Evolutionary conservation across 2,797 vertebrate genomes (phyloP).

Genomic region (Coregonus ussuriensis): DNA sequence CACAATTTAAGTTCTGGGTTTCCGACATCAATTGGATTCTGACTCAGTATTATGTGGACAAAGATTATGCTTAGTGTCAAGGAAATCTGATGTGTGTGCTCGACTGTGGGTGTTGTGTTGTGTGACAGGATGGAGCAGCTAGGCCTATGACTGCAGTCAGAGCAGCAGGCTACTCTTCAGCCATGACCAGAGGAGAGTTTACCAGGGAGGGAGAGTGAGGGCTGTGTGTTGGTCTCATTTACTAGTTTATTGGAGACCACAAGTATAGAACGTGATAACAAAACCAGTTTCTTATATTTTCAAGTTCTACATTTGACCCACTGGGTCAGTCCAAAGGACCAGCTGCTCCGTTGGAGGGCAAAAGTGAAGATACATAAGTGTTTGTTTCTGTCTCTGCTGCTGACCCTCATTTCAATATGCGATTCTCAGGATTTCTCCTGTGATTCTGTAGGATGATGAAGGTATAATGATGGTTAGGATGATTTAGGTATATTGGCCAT

Average conservation of each 20-base stretch:
- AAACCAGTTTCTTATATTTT: slow-evolving; percentile 22
- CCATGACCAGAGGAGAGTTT: slow-evolving; percentile 79
- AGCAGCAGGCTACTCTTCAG: slow-evolving; percentile 91
- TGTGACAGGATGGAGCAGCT: slow-evolving; percentile 83
- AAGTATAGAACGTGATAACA: not conserved
- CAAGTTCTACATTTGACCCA: slow-evolving; percentile 91
- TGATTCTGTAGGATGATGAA: not conserved
- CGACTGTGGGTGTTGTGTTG: slow-evolving; percentile 2
- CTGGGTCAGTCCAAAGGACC: slow-evolving; percentile 89
- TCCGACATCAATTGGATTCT: too few species aligned
- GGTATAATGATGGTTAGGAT: not conserved
- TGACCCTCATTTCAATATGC: not conserved
- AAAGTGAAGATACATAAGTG: slow-evolving; percentile 81
- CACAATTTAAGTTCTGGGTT: too few species aligned
- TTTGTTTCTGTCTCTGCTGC: slow-evolving; percentile 27
- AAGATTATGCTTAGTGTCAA: too few species aligned
- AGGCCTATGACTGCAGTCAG: slow-evolving; percentile 95
- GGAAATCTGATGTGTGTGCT: not conserved
- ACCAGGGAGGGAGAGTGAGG: not conserved
- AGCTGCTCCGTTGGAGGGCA: slow-evolving; percentile 86
- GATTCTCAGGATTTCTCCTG: not conserved
- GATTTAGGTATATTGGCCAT: not conserved
- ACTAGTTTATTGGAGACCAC: not conserved
- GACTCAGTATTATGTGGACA: too few species aligned
- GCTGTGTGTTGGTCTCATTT: not conserved